Conservation (phyloP, 2,797 vertebrate genomes). For the Crocidura indochinensis region DNA sequence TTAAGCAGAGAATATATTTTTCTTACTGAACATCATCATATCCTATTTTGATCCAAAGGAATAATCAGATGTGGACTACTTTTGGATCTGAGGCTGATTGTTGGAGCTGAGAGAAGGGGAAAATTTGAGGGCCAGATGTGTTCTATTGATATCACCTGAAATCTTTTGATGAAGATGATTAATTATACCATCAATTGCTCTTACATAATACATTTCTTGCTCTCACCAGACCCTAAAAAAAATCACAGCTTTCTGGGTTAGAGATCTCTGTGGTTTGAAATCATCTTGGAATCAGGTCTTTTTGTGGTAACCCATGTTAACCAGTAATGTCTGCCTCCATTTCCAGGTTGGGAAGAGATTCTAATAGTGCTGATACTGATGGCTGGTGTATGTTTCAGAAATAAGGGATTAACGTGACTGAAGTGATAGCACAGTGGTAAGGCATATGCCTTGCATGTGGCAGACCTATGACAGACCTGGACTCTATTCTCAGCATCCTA, state of each 20-base stretch:
- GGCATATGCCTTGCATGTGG: no score
- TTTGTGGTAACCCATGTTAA: not conserved
- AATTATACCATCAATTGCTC: not conserved
- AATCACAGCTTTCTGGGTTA: conserved; percentile 11
- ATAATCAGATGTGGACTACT: not conserved
- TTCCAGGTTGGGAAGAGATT: conserved; percentile 11
- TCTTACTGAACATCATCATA: conserved; percentile 8
- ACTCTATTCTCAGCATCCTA: no score
- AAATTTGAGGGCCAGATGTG: not conserved
- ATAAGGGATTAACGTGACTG: not conserved
- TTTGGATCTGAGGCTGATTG: not conserved
- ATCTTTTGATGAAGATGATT: not conserved
- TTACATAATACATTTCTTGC: not conserved
- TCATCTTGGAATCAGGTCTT: not conserved
- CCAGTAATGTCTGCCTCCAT: not conserved
- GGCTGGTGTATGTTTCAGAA: conserved; percentile 52
- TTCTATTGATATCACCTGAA: not conserved
- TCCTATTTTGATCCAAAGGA: conserved; percentile 15
- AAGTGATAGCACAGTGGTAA: no score
- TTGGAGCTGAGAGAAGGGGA: not conserved
- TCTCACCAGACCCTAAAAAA: conserved; percentile 1
- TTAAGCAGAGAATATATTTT: not conserved
- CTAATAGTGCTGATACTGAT: conserved; percentile 46
- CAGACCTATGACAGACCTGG: no score
- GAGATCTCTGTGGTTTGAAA: not conserved